Evolutionary conservation across 2,113 vertebrate genomes (phyloP), one percentile per base, ranked within the genome.

Genomic region (Corydoras maculifer): DNA sequence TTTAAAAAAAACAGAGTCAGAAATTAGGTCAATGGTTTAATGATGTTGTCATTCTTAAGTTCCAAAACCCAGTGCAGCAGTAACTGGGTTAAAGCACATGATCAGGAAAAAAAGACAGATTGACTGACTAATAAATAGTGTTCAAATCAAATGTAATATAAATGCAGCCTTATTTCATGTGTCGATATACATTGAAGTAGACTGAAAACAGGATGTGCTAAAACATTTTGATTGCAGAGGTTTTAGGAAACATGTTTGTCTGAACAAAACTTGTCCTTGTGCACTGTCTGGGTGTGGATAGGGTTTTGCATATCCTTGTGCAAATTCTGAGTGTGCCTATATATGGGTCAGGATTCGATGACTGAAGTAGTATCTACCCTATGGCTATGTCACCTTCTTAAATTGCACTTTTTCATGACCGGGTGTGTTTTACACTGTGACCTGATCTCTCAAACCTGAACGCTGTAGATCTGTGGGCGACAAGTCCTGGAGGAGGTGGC

Each of bases 261-360:
- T 15, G 25, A 43, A 8, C 3, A 1, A 31, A 50, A 31, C 25
- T 58, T 30, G 18, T 59, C 51, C 25, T 60, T 55, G 54, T 60
- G 54, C 51, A 9, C 6, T 15, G 25, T 49, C 29, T 61, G 72
- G 30, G 48, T 71, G 65, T 43, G 62, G 63, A 64, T 53, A 15
- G 71, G 69, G 70, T 61, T 78, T 74, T 78, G 72, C 76, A 78
- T 78, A 66, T 74, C 13, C 54, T 67, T 70, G 72, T 74, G 65
- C 66, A 68, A 60, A 67, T 70, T 75, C 55, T 75, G 30, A 65
- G 9, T 58, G 49, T 75, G n/a, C 49, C 13, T 72, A 55, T 65
- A 53, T 55, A 30, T 51, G 72, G 31, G 10, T 32, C 12, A 49
- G 25, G 10, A 51, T 68, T 65, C 58, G 35, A 53, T 57, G 15